Evolutionary conservation across 2,888 invertebrate species (phyloP), one percentile per base, ranked within the genome.

Genomic region (Epinotia ramella): DNA sequence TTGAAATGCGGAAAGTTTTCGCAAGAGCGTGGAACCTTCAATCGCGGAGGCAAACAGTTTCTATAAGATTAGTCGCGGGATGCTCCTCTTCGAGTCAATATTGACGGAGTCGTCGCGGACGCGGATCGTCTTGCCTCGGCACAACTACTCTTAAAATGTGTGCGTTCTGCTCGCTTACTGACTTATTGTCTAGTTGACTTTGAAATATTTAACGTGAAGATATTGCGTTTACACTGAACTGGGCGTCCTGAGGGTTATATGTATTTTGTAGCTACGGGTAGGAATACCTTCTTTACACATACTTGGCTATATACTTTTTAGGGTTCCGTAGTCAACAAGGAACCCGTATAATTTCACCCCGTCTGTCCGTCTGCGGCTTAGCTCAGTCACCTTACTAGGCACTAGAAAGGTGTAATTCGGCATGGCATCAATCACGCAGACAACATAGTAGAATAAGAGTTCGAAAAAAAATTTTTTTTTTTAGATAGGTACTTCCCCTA

Each of bases 41-140:
- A 91, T 91, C 91, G 88, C 81, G 86, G 88, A 89, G 79, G 91
- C 89, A 92, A 92, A 92, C 91, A 92, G 89, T 91, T 91, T 92
- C 91, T 90, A 92, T 91, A 91, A 92, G 92, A 92, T 92, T 92
- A 92, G 91, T 89, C 88, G 89, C 85, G 85, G 88, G 90, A 90
- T 90, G 90, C 89, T 89, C 86, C 87, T 86, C 82, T 85, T 83
- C 81, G 81, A 87, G 90, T 91, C 91, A 92, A 92, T 92, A 91
- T 91, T 91, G 89, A 90, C 89, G 53, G 53, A 53, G 53, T 85
- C 82, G 81, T 72, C 67, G 84, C 82, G 80, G 81, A 76, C 81
- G 82, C 80, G 82, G 81, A 74, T 80, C 73, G 73, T 59, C 77
- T 66, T 67, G 60, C 63, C 72, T 72, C 76, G 59, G 74, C 74